phyloP scores from a whole-genome alignment of 2,888 invertebrate species.

The Andricus quercusramuli region DNA sequence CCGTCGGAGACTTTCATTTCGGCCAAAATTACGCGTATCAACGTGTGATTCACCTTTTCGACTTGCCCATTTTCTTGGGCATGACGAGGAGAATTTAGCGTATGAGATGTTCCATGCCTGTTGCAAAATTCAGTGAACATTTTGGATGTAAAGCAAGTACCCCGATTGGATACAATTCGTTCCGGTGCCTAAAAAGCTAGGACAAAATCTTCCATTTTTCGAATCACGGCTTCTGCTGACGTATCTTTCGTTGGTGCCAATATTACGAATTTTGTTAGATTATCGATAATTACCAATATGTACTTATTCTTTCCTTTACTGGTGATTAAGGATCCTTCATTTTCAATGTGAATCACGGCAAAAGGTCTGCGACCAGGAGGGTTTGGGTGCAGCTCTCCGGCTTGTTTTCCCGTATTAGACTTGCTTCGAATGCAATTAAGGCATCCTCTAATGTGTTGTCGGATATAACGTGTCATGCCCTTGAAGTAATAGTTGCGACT shows the following conservation, averaged over 20 bases:
- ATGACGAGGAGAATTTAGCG: background rate
- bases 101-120: background rate
- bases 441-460: background rate
- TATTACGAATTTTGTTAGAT: too few relatives aligned
- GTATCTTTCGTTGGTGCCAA: too few relatives aligned
- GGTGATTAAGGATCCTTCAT: background rate
- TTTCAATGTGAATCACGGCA: background rate
- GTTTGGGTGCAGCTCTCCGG: background rate
- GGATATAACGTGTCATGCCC: background rate
- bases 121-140: background rate
- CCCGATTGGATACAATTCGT: background rate
- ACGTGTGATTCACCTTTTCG: background rate
- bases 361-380: background rate
- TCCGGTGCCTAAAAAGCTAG: background rate
- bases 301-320: too few relatives aligned
- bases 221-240: too few relatives aligned
- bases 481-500: too few relatives aligned
- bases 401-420: too few relatives aligned
- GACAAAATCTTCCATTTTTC: background rate
- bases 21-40: background rate
- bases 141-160: too few relatives aligned
- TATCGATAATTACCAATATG: background rate
- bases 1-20: too few relatives aligned
- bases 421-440: background rate
- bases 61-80: background rate